Conservation (phyloP, 2,113 vertebrate genomes). For the Potamarius usumacintae region DNA sequence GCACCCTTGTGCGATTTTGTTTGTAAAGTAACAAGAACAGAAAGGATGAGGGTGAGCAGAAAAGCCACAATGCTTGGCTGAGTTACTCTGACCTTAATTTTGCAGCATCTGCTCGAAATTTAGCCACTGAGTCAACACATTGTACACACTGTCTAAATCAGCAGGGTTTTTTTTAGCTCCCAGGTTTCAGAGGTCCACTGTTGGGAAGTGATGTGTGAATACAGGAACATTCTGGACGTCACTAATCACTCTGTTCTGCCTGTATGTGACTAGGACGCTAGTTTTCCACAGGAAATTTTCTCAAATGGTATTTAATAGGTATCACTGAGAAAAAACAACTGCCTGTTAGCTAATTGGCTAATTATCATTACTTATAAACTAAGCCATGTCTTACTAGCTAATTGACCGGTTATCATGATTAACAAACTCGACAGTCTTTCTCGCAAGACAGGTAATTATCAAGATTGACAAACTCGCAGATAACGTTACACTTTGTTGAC, state of each 20-base stretch:
- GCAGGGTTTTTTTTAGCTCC: neutral
- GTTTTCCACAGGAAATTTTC: neutral
- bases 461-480: neutral
- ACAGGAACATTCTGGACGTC: neutral
- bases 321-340: neutral
- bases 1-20: constrained; percentile 49
- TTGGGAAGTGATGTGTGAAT: neutral
- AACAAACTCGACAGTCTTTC: neutral
- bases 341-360: neutral
- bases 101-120: neutral
- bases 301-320: neutral
- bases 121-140: constrained; percentile 18
- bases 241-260: neutral
- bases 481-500: no score
- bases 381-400: neutral
- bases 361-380: neutral
- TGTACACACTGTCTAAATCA: neutral
- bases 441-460: neutral
- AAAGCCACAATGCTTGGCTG: neutral
- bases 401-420: neutral
- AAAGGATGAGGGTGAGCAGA: neutral
- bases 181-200: neutral
- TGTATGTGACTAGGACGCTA: neutral
- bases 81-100: constrained; percentile 14
- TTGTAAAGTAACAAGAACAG: constrained; percentile 25